Conservation (phyloP, 2,888 invertebrate genomes). For the Syrphus vitripennis region DNA sequence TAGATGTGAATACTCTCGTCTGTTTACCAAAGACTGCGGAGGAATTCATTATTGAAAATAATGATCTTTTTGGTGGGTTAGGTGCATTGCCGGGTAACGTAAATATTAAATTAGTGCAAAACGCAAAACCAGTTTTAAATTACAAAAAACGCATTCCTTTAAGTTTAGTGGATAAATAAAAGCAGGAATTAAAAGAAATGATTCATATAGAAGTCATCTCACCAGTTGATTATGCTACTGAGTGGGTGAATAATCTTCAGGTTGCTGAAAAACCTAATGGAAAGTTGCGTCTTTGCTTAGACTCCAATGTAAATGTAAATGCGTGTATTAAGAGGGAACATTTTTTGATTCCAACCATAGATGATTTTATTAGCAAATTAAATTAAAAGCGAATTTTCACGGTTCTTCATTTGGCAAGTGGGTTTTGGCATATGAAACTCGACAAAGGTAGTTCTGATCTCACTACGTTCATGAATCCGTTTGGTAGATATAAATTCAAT, state of each 20-base stretch:
- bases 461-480: conserved; percentile 72
- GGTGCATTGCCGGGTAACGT: conserved; percentile 49
- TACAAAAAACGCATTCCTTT: conserved; percentile 70
- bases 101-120: conserved; percentile 55
- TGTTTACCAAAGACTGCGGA: background rate
- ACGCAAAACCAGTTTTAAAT: conserved; percentile 65
- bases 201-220: conserved; percentile 60
- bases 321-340: conserved; percentile 73
- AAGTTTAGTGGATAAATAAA: conserved; percentile 52
- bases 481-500: conserved; percentile 70
- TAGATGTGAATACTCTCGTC: conserved; percentile 41
- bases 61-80: conserved; percentile 62
- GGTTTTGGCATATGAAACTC: conserved; percentile 68
- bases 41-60: conserved; percentile 23
- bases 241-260: conserved; percentile 73
- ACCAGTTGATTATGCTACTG: conserved; percentile 68
- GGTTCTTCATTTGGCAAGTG: conserved; percentile 55
- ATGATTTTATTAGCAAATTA: conserved; percentile 68
- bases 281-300: conserved; percentile 68
- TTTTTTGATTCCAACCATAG: conserved; percentile 73
- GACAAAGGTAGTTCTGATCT: conserved; percentile 69
- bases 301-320: conserved; percentile 74
- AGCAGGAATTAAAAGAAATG: conserved; percentile 61
- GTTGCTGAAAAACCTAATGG: conserved; percentile 72
- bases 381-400: conserved; percentile 51